phyloP scores from a whole-genome alignment of 2,888 invertebrate species.

The Lochmaea capreae region DNA sequence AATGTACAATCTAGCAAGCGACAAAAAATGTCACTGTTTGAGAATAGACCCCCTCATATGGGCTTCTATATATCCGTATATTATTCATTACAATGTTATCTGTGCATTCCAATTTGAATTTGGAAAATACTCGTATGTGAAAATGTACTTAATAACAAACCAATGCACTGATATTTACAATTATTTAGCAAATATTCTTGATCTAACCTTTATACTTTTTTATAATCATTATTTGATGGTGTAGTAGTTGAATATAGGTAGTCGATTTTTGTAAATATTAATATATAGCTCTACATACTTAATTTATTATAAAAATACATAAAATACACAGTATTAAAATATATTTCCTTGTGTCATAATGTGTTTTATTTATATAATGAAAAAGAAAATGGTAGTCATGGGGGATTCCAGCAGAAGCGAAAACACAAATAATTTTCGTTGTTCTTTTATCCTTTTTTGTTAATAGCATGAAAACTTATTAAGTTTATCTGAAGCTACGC shows the following conservation, averaged over 20 bases:
- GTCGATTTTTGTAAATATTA: constrained; percentile 27
- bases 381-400: background rate
- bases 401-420: too few relatives aligned
- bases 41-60: too few relatives aligned
- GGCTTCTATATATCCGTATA: too few relatives aligned
- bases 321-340: constrained; percentile 32
- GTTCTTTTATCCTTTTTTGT: too few relatives aligned
- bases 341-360: constrained; percentile 29
- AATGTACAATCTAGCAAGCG: too few relatives aligned
- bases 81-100: background rate
- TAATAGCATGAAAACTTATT: too few relatives aligned
- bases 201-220: constrained; percentile 19
- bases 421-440: too few relatives aligned
- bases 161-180: constrained; percentile 12
- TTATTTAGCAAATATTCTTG: constrained; percentile 12
- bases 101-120: background rate
- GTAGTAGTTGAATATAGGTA: constrained; percentile 23
- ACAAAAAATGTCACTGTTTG: too few relatives aligned
- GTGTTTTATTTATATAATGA: constrained; percentile 38
- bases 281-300: constrained; percentile 21
- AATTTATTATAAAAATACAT: constrained; percentile 33
- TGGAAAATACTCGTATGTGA: background rate
- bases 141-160: background rate
- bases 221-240: constrained; percentile 24
- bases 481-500: too few relatives aligned